Evolutionary conservation across 1,140 invertebrate genomes (phyloP).

Genomic region (Drosophila watanabei): DNA sequence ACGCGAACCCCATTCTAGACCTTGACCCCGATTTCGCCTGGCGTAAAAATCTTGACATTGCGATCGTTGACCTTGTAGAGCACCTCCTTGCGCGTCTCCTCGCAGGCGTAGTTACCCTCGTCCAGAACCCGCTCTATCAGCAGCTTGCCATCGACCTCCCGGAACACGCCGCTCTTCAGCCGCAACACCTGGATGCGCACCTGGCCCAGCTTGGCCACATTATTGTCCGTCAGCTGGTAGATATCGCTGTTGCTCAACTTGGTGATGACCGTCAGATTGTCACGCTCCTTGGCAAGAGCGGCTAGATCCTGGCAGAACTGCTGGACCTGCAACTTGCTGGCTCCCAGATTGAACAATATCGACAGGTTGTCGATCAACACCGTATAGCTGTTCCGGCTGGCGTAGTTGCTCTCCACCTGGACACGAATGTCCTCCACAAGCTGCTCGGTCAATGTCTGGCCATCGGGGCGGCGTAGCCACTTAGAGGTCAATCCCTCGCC

Average conservation of each 20-base stretch:
- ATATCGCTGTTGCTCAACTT: conserved; percentile 87
- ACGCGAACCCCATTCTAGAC: conserved; percentile 32
- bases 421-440: conserved; percentile 69
- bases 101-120: conserved; percentile 80
- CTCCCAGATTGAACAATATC: conserved; percentile 89
- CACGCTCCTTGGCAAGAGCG: conserved; percentile 83
- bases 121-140: conserved; percentile 86
- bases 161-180: conserved; percentile 89
- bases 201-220: conserved; percentile 88
- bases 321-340: conserved; percentile 68
- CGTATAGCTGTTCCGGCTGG: conserved; percentile 85
- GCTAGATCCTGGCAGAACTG: conserved; percentile 82
- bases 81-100: conserved; percentile 85
- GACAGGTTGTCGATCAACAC: conserved; percentile 90
- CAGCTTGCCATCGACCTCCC: conserved; percentile 89
- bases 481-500: conserved; percentile 59
- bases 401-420: conserved; percentile 62
- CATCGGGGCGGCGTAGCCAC: conserved; percentile 70
- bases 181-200: conserved; percentile 88
- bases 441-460: conserved; percentile 52
- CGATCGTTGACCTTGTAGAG: conserved; percentile 90
- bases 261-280: conserved; percentile 86
- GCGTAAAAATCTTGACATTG: conserved; percentile 90
- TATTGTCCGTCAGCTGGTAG: conserved; percentile 87
- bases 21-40: conserved; percentile 86